Evolutionary conservation across 2,797 vertebrate genomes (phyloP).

Genomic region (Micropoecilia bifurca): DNA sequence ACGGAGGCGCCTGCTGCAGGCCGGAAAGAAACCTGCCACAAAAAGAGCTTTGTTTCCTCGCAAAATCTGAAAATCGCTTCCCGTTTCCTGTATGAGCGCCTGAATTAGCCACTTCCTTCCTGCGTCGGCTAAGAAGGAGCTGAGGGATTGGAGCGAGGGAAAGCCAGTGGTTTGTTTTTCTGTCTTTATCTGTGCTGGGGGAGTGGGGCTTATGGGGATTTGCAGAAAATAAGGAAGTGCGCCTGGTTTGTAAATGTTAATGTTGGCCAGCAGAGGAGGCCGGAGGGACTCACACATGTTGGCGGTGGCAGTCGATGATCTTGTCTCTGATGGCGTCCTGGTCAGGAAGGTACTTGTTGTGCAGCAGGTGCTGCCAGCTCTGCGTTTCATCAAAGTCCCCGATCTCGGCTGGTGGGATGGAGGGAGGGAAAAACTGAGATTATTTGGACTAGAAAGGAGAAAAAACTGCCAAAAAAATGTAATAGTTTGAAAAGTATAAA

Average conservation of each 20-base stretch:
- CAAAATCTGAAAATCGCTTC: slow-evolving; percentile 77
- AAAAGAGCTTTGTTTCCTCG: slow-evolving; percentile 52
- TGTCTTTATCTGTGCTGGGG: slow-evolving; percentile 3
- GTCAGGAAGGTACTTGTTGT: slow-evolving; percentile 94
- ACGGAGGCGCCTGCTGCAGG: slow-evolving; percentile 12
- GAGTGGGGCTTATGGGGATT: background rate
- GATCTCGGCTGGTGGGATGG: slow-evolving; percentile 85
- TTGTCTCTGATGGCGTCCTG: slow-evolving; percentile 92
- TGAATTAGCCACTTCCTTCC: slow-evolving; percentile 79
- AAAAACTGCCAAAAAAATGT: background rate
- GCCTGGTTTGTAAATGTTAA: slow-evolving; percentile 2
- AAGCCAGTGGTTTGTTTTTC: slow-evolving; percentile 20
- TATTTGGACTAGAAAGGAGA: slow-evolving; percentile 7
- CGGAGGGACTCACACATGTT: slow-evolving; percentile 85
- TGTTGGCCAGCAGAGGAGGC: background rate
- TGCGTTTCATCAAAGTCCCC: slow-evolving; percentile 93
- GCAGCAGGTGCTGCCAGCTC: slow-evolving; percentile 91
- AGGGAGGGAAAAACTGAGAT: background rate
- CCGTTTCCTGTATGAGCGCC: slow-evolving; percentile 75
- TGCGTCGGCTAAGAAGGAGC: slow-evolving; percentile 9
- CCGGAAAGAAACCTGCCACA: slow-evolving; percentile 43
- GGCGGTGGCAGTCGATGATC: slow-evolving; percentile 91
- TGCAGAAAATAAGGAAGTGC: slow-evolving; percentile 19
- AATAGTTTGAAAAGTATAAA: background rate
- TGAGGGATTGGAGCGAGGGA: slow-evolving; percentile 10